A percentile compares a stretch with the other conserved stretches of the same genome.
Conservation (phyloP, 1,140 invertebrate species). For the Holcopasites calliopsidis region DNA sequence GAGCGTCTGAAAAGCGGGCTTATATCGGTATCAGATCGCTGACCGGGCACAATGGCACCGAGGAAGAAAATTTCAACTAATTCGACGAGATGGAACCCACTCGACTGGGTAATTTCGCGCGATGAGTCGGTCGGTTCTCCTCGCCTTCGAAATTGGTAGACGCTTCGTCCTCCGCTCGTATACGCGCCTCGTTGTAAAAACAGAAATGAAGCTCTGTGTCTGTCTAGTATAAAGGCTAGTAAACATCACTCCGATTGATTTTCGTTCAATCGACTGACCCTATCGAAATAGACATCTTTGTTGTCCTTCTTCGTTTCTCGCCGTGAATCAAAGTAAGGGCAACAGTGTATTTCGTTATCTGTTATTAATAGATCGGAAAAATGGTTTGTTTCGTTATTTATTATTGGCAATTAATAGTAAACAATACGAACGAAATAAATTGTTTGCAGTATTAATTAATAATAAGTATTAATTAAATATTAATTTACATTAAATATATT, state of each 20-base stretch:
- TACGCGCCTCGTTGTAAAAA: too few species aligned
- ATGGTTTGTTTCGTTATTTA: too few species aligned
- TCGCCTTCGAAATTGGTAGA: conserved; percentile 51
- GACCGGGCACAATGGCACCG: conserved; percentile 56
- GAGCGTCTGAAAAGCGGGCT: conserved; percentile 33
- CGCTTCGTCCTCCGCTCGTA: conserved; percentile 30
- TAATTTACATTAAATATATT: too few species aligned
- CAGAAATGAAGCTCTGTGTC: background rate
- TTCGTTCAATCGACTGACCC: conserved; percentile 17
- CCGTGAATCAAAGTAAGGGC: too few species aligned
- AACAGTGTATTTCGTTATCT: too few species aligned
- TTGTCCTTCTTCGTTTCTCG: too few species aligned
- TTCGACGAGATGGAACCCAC: conserved; percentile 62
- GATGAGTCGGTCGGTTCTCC: conserved; percentile 67
- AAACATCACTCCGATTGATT: conserved; percentile 50
- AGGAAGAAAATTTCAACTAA: conserved; percentile 69
- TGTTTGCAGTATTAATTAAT: too few species aligned
- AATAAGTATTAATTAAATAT: too few species aligned
- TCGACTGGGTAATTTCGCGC: conserved; percentile 70
- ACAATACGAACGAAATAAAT: too few species aligned
- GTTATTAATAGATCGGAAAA: too few species aligned
- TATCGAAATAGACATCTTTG: conserved; percentile 18
- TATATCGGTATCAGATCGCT: conserved; percentile 69
- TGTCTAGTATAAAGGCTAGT: conserved; percentile 24
- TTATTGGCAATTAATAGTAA: too few species aligned